A percentile compares a stretch with the other conserved stretches of the same genome.
phyloP scores from a whole-genome alignment of 2,888 invertebrate species.

The Pterostichus madidus region DNA sequence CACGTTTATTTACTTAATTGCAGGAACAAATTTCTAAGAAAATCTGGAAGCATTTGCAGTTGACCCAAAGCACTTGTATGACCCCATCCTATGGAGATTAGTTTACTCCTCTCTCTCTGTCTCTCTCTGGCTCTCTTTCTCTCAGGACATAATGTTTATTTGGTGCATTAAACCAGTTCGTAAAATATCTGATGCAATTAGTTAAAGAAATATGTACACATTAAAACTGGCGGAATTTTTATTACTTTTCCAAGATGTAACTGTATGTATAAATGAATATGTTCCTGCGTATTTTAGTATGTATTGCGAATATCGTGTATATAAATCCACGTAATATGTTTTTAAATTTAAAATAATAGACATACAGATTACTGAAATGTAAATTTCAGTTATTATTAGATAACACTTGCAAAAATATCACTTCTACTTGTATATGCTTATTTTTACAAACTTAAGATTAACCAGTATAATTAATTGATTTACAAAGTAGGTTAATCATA shows the following conservation, averaged over 20 bases:
- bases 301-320: not conserved
- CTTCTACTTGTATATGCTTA: no score
- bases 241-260: slow-evolving; percentile 16
- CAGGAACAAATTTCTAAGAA: not conserved
- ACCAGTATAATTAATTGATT: not conserved
- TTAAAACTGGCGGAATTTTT: slow-evolving; percentile 17
- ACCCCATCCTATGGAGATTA: not conserved
- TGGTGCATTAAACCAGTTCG: slow-evolving; percentile 26
- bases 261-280: not conserved
- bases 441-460: no score
- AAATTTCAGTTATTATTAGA: no score
- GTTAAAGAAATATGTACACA: not conserved
- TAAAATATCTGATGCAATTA: slow-evolving; percentile 26
- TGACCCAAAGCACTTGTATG: not conserved
- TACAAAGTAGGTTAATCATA: no score
- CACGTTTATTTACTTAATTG: not conserved
- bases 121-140: slow-evolving; percentile 4
- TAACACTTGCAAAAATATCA: no score
- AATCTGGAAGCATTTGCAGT: not conserved
- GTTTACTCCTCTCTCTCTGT: no score
- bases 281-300: slow-evolving; percentile 8
- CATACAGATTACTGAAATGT: no score
- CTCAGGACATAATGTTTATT: not conserved
- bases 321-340: no score
- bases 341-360: no score